These are phyloP conservation scores for Drosophila meridionalis DNA, from an alignment of 2,888 invertebrate species.

Conservation along the genomic window DNA sequence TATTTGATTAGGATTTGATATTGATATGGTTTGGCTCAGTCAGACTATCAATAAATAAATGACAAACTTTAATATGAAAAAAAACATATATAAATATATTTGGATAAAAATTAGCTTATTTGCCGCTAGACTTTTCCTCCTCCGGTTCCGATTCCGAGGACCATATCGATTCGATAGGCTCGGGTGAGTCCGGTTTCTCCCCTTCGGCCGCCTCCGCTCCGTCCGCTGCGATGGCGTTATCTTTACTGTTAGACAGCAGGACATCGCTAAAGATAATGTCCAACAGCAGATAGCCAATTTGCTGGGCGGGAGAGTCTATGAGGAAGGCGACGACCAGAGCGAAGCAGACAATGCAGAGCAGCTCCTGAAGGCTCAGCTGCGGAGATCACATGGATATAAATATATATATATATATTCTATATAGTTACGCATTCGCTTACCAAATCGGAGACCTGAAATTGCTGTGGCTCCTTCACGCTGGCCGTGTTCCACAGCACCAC, in stretches of 20 bases:
- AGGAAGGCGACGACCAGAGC: constrained; percentile 87
- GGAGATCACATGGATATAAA: constrained; percentile 50
- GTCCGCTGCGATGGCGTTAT: constrained; percentile 21
- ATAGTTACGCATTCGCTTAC: constrained; percentile 86
- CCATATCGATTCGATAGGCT: constrained; percentile 86
- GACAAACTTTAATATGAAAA: constrained; percentile 35
- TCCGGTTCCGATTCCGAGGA: constrained; percentile 79
- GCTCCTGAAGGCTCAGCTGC: constrained; percentile 87
- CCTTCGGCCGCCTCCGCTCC: constrained; percentile 63
- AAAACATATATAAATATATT: not conserved
- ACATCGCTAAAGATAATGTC: constrained; percentile 83
- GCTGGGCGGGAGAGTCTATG: constrained; percentile 89
- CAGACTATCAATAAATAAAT: constrained; percentile 21
- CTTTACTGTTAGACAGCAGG: constrained; percentile 36
- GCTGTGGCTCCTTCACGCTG: constrained; percentile 87
- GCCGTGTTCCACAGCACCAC: constrained; percentile 89
- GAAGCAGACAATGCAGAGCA: constrained; percentile 86
- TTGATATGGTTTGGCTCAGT: constrained; percentile 12
- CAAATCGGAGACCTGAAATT: constrained; percentile 87
- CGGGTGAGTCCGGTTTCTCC: constrained; percentile 61
- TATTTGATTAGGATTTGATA: not conserved
- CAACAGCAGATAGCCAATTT: constrained; percentile 82
- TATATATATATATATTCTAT: not conserved
- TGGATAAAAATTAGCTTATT: constrained; percentile 20
- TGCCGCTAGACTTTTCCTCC: constrained; percentile 62